These are phyloP conservation scores for Morpho deidamia DNA, from an alignment of 2,888 invertebrate species.

Conservation along the genomic window DNA sequence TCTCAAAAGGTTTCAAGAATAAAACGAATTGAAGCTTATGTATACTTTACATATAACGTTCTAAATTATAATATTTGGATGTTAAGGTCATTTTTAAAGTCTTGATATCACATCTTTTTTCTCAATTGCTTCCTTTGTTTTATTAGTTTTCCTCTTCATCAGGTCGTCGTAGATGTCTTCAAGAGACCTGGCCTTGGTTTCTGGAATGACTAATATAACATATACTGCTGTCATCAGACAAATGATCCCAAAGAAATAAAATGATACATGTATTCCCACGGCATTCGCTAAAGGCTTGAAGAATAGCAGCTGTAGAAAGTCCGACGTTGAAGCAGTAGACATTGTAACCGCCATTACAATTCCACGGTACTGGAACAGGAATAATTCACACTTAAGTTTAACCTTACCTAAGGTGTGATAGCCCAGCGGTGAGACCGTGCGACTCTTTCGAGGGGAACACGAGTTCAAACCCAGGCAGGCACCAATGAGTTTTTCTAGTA, in stretches of 20 bases:
- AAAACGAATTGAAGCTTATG: too few relatives aligned
- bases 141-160: conserved; percentile 4
- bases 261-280: conserved; percentile 47
- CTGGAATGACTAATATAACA: conserved; percentile 45
- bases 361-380: conserved; percentile 50
- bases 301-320: conserved; percentile 52
- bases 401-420: too few relatives aligned
- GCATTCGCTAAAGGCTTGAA: conserved; percentile 51
- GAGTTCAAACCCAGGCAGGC: too few relatives aligned
- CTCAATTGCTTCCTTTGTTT: neutral
- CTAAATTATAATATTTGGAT: too few relatives aligned
- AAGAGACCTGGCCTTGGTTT: conserved; percentile 46
- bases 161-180: conserved; percentile 52
- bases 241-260: conserved; percentile 49
- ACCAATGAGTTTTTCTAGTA: too few relatives aligned
- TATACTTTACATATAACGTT: too few relatives aligned
- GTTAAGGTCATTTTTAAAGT: neutral
- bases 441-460: too few relatives aligned
- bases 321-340: conserved; percentile 43
- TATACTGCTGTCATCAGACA: conserved; percentile 45
- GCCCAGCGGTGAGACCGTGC: too few relatives aligned
- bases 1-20: too few relatives aligned
- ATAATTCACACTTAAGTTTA: too few relatives aligned
- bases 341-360: conserved; percentile 54
- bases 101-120: neutral